Conservation (phyloP, 1,140 invertebrate genomes). For the Drosophila murphyi region DNA sequence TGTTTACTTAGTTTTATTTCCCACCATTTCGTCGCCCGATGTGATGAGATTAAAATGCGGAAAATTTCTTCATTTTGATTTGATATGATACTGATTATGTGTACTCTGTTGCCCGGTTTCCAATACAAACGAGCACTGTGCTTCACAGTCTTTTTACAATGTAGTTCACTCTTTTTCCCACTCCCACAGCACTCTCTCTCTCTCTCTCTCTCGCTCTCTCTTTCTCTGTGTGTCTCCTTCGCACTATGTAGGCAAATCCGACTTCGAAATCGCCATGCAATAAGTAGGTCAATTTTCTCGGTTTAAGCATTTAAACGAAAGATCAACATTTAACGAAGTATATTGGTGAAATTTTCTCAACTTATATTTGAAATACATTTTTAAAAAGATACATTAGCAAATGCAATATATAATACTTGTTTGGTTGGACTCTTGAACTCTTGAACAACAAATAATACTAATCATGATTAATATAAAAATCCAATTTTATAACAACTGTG, state of each 20-base stretch:
- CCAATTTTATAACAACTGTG: constrained; percentile 9
- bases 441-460: constrained; percentile 46
- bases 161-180: not conserved
- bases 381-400: constrained; percentile 45
- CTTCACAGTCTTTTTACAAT: not conserved
- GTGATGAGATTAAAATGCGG: not conserved
- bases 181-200: not conserved
- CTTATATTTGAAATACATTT: constrained; percentile 61
- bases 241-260: not conserved
- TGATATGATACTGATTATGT: not conserved
- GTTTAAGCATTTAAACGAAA: constrained; percentile 4
- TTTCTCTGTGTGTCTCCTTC: not conserved
- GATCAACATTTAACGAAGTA: constrained; percentile 60
- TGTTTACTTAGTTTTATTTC: constrained; percentile 54
- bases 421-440: constrained; percentile 36
- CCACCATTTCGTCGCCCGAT: not conserved
- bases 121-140: not conserved
- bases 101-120: not conserved
- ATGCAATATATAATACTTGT: constrained; percentile 40
- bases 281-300: constrained; percentile 40
- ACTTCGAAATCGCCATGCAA: constrained; percentile 18
- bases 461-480: constrained; percentile 12
- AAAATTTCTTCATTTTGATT: not conserved
- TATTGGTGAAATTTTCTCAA: constrained; percentile 72
- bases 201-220: not conserved